These are phyloP conservation scores for Crotalus horridus DNA, from an alignment of 2,113 vertebrate species.

Conservation along the genomic window DNA sequence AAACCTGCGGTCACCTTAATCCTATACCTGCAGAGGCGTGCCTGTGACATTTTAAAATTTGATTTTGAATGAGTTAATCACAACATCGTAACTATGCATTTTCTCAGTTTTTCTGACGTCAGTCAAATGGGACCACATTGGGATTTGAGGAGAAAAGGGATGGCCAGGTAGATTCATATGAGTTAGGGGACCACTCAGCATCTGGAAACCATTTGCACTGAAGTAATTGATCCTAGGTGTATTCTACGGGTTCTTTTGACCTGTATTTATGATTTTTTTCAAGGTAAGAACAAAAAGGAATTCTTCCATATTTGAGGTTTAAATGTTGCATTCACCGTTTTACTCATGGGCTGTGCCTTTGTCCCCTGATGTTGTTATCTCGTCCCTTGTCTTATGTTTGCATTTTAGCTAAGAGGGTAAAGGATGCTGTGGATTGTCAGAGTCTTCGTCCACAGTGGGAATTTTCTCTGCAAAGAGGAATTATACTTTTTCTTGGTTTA, in stretches of 20 bases:
- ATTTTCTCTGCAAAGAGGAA: not conserved
- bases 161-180: not conserved
- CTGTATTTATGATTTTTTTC: constrained; percentile 4
- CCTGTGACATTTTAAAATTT: not conserved
- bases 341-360: not conserved
- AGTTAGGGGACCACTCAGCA: constrained; percentile 14
- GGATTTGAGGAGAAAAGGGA: not conserved
- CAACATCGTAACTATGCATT: not conserved
- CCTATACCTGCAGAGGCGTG: not conserved
- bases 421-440: not conserved
- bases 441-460: not conserved
- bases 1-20: not conserved
- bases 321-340: not conserved
- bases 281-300: constrained; percentile 1
- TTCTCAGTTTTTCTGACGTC: not conserved
- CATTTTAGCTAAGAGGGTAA: not conserved
- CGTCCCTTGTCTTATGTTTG: not conserved
- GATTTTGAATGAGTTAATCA: not conserved
- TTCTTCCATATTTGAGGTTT: not conserved
- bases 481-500: not conserved
- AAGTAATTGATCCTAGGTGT: not conserved
- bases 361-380: too few relatives aligned
- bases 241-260: constrained; percentile 24
- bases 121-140: not conserved
- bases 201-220: constrained; percentile 3